These are phyloP conservation scores for Magallana gigas DNA, from an alignment of 1,140 invertebrate species.

Conservation along the genomic window DNA sequence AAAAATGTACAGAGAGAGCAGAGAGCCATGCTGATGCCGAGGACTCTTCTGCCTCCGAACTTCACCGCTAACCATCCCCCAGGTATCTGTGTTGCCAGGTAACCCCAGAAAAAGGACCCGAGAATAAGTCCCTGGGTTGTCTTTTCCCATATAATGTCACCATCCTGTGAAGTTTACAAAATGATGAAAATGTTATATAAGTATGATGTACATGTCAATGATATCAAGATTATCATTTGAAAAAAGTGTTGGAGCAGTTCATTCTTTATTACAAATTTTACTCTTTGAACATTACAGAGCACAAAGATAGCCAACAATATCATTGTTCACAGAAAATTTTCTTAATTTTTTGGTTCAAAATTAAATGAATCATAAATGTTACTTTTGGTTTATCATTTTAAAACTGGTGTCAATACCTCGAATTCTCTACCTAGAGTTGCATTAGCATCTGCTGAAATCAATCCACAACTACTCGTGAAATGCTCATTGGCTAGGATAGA, in stretches of 20 bases:
- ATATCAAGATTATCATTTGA: too few species aligned
- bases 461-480: conserved; percentile 39
- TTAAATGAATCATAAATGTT: background rate
- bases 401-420: conserved; percentile 1
- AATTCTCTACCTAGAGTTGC: background rate
- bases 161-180: conserved; percentile 65
- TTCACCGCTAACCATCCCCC: conserved; percentile 78
- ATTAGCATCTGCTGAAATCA: conserved; percentile 26
- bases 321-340: too few species aligned
- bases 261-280: too few species aligned
- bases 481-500: background rate
- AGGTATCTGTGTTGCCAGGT: conserved; percentile 78
- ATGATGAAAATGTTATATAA: too few species aligned
- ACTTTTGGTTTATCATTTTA: background rate
- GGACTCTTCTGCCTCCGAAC: conserved; percentile 77
- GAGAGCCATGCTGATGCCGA: conserved; percentile 69
- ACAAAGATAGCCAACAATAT: too few species aligned
- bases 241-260: too few species aligned
- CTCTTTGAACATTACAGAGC: too few species aligned
- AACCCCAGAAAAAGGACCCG: conserved; percentile 79
- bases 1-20: conserved; percentile 71
- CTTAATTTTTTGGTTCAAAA: too few species aligned
- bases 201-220: too few species aligned
- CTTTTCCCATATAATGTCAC: conserved; percentile 77
- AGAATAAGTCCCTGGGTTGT: conserved; percentile 76